Evolutionary conservation across 2,113 vertebrate genomes (phyloP).

Genomic region (Tetraodon nigroviridis): DNA sequence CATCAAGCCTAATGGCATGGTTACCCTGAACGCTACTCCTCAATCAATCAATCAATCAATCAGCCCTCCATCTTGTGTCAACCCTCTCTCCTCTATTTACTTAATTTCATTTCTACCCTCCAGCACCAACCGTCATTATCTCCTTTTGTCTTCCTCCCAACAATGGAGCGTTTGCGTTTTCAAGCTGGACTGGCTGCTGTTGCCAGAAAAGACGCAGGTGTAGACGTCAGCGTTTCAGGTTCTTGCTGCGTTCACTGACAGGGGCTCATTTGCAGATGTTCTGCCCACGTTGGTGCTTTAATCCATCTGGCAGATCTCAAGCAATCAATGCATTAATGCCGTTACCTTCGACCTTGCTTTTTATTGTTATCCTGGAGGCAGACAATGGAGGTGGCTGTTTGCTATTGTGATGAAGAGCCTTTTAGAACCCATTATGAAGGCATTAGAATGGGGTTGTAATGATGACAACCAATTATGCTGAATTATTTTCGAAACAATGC

Average conservation of each 20-base stretch:
- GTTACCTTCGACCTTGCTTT: slow-evolving; percentile 37
- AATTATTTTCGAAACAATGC: slow-evolving; percentile 12
- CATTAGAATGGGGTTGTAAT: slow-evolving; percentile 13
- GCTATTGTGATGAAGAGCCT: slow-evolving; percentile 12
- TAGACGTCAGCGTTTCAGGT: slow-evolving; percentile 26
- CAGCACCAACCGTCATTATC: slow-evolving; percentile 10
- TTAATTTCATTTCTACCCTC: slow-evolving; percentile 8
- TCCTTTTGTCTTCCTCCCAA: slow-evolving; percentile 2
- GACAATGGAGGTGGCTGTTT: slow-evolving; percentile 4
- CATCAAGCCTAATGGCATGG: no score
- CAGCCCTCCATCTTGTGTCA: no score
- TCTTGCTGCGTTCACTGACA: slow-evolving; percentile 22
- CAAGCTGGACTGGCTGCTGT: neutral
- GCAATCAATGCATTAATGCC: slow-evolving; percentile 9
- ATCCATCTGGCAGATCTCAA: slow-evolving; percentile 20
- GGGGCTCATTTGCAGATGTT: slow-evolving; percentile 31
- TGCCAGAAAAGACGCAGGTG: slow-evolving; percentile 9
- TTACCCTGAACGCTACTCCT: no score
- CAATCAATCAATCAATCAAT: no score
- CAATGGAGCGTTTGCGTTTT: slow-evolving; percentile 10
- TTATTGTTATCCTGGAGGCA: slow-evolving; percentile 7
- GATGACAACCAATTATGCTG: neutral
- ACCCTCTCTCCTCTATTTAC: neutral
- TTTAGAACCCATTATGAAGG: slow-evolving; percentile 20
- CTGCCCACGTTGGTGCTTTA: slow-evolving; percentile 16